These are phyloP conservation scores for Xenopus laevis DNA, from an alignment of 2,113 vertebrate genomes.

Conservation along the genomic window DNA sequence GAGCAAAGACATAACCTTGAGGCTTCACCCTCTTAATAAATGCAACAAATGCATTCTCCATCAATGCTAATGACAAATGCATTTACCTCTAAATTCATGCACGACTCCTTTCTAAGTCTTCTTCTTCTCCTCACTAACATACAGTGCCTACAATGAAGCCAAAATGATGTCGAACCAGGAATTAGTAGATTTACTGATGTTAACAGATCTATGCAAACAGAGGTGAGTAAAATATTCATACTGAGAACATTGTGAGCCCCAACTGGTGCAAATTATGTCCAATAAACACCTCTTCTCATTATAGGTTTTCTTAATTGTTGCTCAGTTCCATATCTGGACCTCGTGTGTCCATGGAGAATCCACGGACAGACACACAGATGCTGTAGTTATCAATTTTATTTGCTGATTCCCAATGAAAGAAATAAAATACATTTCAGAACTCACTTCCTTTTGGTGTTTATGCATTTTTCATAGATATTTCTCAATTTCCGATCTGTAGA, in stretches of 20 bases:
- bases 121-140: neutral
- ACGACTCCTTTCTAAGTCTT: no score
- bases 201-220: conserved; percentile 45
- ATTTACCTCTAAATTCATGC: no score
- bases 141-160: conserved; percentile 25
- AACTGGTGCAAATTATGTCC: no score
- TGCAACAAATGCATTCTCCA: no score
- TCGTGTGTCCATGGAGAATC: conserved; percentile 30
- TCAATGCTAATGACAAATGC: no score
- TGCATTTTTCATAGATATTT: no score
- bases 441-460: neutral
- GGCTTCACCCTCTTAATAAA: no score
- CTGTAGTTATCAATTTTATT: neutral
- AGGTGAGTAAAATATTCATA: conserved; percentile 21
- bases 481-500: no score
- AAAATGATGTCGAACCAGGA: conserved; percentile 37
- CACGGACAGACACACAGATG: neutral
- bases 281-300: neutral
- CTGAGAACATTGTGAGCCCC: no score
- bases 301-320: conserved; percentile 20
- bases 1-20: no score
- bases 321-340: neutral
- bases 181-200: conserved; percentile 45
- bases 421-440: conserved; percentile 29
- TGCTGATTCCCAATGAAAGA: conserved; percentile 15